Evolutionary conservation across 2,888 invertebrate species (phyloP).

Genomic region (Teleiodes luculella): DNA sequence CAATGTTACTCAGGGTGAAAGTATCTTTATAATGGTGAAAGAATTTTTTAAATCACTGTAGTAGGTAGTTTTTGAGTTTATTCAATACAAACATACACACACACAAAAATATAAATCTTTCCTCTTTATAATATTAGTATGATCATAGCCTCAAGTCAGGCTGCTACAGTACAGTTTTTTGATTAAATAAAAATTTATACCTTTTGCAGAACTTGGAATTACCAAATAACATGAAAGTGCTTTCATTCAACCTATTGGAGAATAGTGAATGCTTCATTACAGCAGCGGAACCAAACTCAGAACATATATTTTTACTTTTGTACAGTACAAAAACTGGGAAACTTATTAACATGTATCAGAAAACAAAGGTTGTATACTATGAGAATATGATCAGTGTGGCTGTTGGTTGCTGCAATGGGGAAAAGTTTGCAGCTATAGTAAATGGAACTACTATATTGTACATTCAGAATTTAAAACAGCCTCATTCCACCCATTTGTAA

Average conservation of each 20-base stretch:
- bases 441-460: conserved; percentile 57
- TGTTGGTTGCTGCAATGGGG: conserved; percentile 57
- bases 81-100: too few relatives aligned
- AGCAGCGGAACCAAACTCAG: conserved; percentile 22
- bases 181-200: too few relatives aligned
- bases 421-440: conserved; percentile 59
- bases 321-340: conserved; percentile 53
- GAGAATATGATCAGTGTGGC: conserved; percentile 47
- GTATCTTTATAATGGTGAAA: too few relatives aligned
- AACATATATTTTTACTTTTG: conserved; percentile 36
- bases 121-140: too few relatives aligned
- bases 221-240: conserved; percentile 37
- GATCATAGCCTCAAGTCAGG: too few relatives aligned
- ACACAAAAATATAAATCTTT: too few relatives aligned
- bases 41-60: too few relatives aligned
- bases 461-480: conserved; percentile 57
- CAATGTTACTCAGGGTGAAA: too few relatives aligned
- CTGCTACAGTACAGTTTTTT: too few relatives aligned
- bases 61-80: too few relatives aligned
- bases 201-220: conserved; percentile 53
- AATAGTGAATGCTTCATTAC: conserved; percentile 59
- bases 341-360: conserved; percentile 38
- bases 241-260: conserved; percentile 61
- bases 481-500: conserved; percentile 49
- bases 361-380: conserved; percentile 21